phyloP scores from a whole-genome alignment of 2,113 vertebrate genomes.

The Hylia prasina region DNA sequence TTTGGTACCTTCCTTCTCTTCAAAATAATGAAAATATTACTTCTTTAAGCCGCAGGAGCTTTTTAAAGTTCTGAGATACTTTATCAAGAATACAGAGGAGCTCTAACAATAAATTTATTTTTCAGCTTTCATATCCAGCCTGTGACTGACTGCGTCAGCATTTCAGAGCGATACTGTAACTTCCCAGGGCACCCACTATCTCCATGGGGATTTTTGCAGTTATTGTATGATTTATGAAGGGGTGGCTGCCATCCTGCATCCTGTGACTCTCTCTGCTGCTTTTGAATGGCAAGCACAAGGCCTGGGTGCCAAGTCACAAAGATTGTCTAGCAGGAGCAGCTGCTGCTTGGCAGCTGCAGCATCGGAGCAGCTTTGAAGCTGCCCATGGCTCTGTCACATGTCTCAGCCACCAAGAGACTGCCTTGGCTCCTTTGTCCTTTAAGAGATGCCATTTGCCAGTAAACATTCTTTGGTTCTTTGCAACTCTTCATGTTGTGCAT shows the following conservation, averaged over 20 bases:
- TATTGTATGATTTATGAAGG: not conserved
- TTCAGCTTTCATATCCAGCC: not conserved
- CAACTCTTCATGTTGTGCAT: not conserved
- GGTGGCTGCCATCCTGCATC: not conserved
- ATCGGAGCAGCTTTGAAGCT: constrained; percentile 63
- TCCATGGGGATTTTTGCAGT: not conserved
- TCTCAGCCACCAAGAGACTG: constrained; percentile 42
- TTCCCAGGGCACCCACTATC: not conserved
- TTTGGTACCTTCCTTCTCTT: not conserved
- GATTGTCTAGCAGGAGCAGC: constrained; percentile 67
- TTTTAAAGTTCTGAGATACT: not conserved
- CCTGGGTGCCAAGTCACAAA: constrained; percentile 52
- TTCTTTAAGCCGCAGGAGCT: not conserved
- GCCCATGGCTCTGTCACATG: constrained; percentile 59
- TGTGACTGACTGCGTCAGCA: not conserved
- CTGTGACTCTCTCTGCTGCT: constrained; percentile 25
- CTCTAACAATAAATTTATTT: not conserved
- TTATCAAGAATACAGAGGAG: not conserved
- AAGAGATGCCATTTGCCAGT: constrained; percentile 52
- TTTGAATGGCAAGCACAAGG: constrained; percentile 18
- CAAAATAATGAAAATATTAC: not conserved
- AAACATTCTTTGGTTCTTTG: constrained; percentile 21
- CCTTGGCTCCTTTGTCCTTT: constrained; percentile 50
- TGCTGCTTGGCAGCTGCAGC: constrained; percentile 67
- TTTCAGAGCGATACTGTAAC: not conserved